phyloP scores from a whole-genome alignment of 2,113 vertebrate species.

The Leptosomus discolor region DNA sequence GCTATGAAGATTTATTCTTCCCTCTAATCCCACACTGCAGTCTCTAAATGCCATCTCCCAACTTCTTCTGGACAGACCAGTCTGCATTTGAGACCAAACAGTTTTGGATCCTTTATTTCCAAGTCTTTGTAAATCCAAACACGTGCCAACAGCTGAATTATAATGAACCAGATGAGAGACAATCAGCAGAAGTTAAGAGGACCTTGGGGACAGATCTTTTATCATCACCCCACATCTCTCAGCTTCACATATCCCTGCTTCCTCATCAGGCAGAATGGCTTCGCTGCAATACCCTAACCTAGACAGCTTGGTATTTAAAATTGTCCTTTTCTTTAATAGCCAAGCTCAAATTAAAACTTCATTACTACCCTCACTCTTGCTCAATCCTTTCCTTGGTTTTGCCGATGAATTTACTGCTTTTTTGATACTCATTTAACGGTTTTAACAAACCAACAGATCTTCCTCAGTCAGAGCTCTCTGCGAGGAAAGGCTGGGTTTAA shows the following conservation, averaged over 20 bases:
- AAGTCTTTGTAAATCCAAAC: neutral
- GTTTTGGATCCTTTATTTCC: neutral
- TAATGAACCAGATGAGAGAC: neutral
- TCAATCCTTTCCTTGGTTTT: neutral
- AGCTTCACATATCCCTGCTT: neutral
- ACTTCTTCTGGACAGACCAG: neutral
- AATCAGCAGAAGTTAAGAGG: neutral
- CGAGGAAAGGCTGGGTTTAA: neutral
- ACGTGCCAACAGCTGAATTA: fast-evolving
- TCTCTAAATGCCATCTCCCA: neutral
- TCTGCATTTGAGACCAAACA: neutral
- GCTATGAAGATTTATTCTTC: neutral
- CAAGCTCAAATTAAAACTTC: neutral
- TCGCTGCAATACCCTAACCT: neutral
- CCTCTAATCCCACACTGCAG: neutral
- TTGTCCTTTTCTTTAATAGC: neutral
- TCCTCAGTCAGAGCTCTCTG: neutral
- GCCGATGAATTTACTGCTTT: neutral
- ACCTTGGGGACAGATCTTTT: neutral
- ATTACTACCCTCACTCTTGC: neutral
- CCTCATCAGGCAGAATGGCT: neutral
- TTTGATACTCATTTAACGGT: neutral
- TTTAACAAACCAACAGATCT: neutral
- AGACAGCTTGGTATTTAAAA: neutral
- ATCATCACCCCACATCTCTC: neutral